These are phyloP conservation scores for Polyommatus iphigenia DNA, from an alignment of 2,888 invertebrate species.

Conservation along the genomic window DNA sequence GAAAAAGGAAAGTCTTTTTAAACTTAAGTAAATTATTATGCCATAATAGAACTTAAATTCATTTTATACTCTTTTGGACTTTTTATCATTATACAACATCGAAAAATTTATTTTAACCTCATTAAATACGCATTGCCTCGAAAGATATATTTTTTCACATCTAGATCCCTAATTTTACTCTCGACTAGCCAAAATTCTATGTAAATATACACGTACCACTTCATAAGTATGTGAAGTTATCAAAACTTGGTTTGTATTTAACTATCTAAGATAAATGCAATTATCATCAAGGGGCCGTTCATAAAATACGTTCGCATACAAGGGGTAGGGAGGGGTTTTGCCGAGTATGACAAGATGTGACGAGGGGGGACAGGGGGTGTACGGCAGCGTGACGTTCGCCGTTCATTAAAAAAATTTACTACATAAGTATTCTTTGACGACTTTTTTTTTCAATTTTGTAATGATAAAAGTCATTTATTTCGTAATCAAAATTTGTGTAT, in stretches of 20 bases:
- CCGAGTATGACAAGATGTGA: too few relatives aligned
- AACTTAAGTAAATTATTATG: constrained; percentile 1
- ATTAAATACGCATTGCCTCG: background rate
- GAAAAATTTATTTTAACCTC: background rate
- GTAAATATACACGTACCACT: constrained; percentile 40
- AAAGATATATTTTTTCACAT: constrained; percentile 33
- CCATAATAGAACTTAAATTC: background rate
- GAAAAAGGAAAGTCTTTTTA: background rate
- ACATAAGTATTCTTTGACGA: too few relatives aligned
- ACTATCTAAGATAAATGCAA: constrained; percentile 74
- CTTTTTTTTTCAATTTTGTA: too few relatives aligned
- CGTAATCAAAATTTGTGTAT: too few relatives aligned
- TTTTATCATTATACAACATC: background rate
- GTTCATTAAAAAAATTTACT: too few relatives aligned
- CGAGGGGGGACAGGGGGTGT: too few relatives aligned
- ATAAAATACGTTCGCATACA: too few relatives aligned
- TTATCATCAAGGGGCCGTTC: too few relatives aligned
- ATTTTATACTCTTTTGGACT: background rate
- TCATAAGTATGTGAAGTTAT: constrained; percentile 23
- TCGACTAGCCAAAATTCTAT: constrained; percentile 65
- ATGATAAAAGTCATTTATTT: too few relatives aligned
- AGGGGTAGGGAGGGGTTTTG: too few relatives aligned
- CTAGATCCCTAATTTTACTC: constrained; percentile 54
- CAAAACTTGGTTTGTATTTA: constrained; percentile 49
- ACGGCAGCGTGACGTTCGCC: too few relatives aligned